These are phyloP conservation scores for Trididemnum nubilum DNA, from an alignment of 23 tunicate genomes.

Conservation along the genomic window DNA sequence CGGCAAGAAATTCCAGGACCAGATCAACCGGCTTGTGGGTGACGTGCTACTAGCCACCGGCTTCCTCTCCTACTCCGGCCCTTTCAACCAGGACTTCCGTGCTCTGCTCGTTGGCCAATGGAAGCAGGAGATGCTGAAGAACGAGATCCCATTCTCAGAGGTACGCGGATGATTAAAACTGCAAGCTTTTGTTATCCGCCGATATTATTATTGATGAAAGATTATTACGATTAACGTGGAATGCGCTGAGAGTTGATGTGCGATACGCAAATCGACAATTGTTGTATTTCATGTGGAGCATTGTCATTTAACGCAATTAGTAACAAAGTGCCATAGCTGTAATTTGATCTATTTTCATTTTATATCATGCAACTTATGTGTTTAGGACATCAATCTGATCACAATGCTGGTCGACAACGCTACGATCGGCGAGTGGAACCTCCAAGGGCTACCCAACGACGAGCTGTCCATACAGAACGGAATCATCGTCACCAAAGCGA, in stretches of 20 bases:
- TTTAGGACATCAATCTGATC: constrained; percentile 67
- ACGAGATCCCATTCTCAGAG: constrained; percentile 77
- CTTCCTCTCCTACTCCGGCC: constrained; percentile 86
- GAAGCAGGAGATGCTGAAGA: constrained; percentile 63
- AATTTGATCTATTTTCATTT: too few species aligned
- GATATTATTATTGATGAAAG: too few species aligned
- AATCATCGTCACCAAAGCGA: constrained; percentile 82
- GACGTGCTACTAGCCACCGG: constrained; percentile 85
- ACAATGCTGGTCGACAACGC: constrained; percentile 81
- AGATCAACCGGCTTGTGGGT: constrained; percentile 70
- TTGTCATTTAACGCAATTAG: too few species aligned
- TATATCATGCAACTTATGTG: too few species aligned
- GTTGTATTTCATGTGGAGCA: too few species aligned
- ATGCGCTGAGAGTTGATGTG: too few species aligned
- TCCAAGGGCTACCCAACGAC: constrained; percentile 76
- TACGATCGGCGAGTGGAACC: constrained; percentile 79
- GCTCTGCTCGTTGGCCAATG: constrained; percentile 51
- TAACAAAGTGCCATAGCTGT: too few species aligned
- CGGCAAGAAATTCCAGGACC: constrained; percentile 61
- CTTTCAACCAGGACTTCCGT: constrained; percentile 90
- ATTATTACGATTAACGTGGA: too few species aligned
- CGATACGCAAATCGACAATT: too few species aligned
- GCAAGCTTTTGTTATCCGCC: too few species aligned
- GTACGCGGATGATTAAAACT: constrained; percentile 6
- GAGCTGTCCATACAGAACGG: constrained; percentile 85